Evolutionary conservation across 1,140 invertebrate genomes (phyloP).

Genomic region (Heterodera schachtii): DNA sequence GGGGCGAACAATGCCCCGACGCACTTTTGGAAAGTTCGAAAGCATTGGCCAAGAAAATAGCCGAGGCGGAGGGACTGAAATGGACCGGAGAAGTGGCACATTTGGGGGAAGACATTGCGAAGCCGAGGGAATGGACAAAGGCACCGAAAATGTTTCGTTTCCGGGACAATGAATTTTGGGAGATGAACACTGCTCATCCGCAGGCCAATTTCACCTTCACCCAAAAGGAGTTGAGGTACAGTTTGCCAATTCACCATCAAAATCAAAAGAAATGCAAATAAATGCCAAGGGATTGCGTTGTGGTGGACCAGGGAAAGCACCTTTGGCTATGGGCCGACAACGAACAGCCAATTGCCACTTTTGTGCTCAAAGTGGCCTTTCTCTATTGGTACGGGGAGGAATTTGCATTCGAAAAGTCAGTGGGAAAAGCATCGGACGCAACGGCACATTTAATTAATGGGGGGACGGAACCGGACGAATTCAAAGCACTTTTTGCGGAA

Average conservation of each 20-base stretch:
- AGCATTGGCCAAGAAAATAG: conserved; percentile 30
- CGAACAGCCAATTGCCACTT: conserved; percentile 28
- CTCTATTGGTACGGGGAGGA: conserved; percentile 36
- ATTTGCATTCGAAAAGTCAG: neutral
- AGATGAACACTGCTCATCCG: conserved; percentile 22
- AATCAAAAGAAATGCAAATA: no score
- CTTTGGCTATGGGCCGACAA: conserved; percentile 44
- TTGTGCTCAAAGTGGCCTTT: conserved; percentile 42
- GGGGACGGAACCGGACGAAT: conserved; percentile 45
- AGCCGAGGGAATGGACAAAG: conserved; percentile 19
- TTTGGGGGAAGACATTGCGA: conserved; percentile 15
- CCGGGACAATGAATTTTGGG: conserved; percentile 35
- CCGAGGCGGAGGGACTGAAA: conserved; percentile 7
- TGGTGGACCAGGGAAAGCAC: conserved; percentile 41
- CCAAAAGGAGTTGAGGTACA: conserved; percentile 33
- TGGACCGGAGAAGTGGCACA: neutral
- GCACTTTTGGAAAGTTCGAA: conserved; percentile 16
- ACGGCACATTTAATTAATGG: conserved; percentile 33
- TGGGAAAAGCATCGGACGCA: conserved; percentile 19
- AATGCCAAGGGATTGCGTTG: conserved; percentile 30
- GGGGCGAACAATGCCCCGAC: conserved; percentile 20
- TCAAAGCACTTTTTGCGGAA: conserved; percentile 46
- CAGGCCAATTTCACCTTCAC: conserved; percentile 40
- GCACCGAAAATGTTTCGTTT: conserved; percentile 39
- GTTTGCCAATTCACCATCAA: neutral